Percentiles rank a stretch among this genome's conserved stretches.
Evolutionary conservation across 2,797 vertebrate genomes (phyloP).

Genomic region (Molossus molossus): DNA sequence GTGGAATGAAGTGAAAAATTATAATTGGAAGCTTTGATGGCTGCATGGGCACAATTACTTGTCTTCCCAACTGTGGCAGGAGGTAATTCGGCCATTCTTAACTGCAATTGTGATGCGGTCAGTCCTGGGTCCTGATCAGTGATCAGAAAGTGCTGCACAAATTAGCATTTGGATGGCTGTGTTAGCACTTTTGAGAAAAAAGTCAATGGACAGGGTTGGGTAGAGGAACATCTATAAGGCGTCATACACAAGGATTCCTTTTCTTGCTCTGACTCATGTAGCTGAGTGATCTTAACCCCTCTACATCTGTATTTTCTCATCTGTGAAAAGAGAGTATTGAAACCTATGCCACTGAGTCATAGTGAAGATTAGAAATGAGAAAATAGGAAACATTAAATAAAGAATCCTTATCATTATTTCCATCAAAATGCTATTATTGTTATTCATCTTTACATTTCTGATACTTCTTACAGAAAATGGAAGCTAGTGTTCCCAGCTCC

Average conservation of each 20-base stretch:
- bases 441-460: slow-evolving; percentile 51
- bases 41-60: slow-evolving; percentile 16
- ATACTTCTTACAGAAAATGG: slow-evolving; percentile 24
- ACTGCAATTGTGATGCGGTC: background rate
- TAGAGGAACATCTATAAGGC: background rate
- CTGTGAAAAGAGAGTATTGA: slow-evolving; percentile 32
- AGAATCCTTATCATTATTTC: background rate
- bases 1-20: slow-evolving; percentile 36
- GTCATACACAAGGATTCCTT: background rate
- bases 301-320: slow-evolving; percentile 31
- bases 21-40: slow-evolving; percentile 24
- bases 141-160: background rate
- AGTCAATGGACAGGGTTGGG: background rate
- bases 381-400: background rate
- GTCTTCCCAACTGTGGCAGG: background rate
- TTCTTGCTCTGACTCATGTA: background rate
- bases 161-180: slow-evolving; percentile 30
- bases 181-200: background rate
- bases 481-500: slow-evolving; percentile 19
- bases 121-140: background rate
- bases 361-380: slow-evolving; percentile 44
- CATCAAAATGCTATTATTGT: background rate
- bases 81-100: slow-evolving; percentile 21
- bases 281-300: background rate
- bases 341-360: background rate